Conservation (phyloP, 1,140 invertebrate species). For the Neuroterus valhalla region DNA sequence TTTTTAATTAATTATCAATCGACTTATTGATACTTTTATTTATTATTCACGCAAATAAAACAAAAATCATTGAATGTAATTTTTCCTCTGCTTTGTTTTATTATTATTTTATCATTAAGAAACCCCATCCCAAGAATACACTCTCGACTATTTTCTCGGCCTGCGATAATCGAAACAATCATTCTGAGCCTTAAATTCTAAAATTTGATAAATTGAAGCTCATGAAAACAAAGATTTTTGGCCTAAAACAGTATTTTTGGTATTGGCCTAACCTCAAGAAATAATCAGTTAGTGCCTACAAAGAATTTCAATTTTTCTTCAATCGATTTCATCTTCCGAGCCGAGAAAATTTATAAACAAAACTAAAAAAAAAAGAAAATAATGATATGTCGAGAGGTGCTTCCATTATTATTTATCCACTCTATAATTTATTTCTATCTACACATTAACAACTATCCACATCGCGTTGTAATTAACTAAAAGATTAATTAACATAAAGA, state of each 20-base stretch:
- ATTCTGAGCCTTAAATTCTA: slow-evolving; percentile 12
- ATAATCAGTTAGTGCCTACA: too few species aligned
- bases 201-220: background rate
- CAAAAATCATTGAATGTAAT: slow-evolving; percentile 61
- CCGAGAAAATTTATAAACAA: background rate
- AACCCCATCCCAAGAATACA: background rate
- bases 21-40: slow-evolving; percentile 73
- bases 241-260: slow-evolving; percentile 12
- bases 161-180: background rate
- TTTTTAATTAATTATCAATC: slow-evolving; percentile 71
- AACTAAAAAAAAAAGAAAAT: background rate
- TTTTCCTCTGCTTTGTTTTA: slow-evolving; percentile 1
- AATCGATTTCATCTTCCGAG: too few species aligned
- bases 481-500: background rate
- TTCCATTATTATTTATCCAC: background rate
- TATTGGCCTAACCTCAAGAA: background rate
- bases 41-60: slow-evolving; percentile 74
- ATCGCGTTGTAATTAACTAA: slow-evolving; percentile 8
- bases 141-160: slow-evolving; percentile 20
- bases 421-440: background rate
- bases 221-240: background rate
- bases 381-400: background rate
- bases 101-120: too few species aligned
- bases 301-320: too few species aligned
- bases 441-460: background rate